phyloP scores from a whole-genome alignment of 2,113 vertebrate species.

The Scomber scombrus region DNA sequence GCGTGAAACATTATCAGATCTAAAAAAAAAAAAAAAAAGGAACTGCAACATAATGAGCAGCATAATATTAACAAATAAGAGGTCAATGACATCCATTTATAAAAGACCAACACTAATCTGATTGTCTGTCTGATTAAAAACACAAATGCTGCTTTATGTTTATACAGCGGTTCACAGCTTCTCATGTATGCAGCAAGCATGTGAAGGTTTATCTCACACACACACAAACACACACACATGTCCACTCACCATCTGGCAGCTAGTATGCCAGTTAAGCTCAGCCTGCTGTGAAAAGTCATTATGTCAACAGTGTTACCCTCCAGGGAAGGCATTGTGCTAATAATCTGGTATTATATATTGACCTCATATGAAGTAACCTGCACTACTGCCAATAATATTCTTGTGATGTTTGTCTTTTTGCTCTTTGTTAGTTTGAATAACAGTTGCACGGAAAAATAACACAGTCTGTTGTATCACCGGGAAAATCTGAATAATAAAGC shows the following conservation, averaged over 20 bases:
- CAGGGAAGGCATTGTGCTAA: constrained; percentile 9
- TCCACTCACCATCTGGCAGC: constrained; percentile 40
- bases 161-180: background rate
- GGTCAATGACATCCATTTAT: too few species aligned
- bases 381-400: background rate
- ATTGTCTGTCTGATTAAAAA: background rate
- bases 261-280: constrained; percentile 15
- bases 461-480: background rate
- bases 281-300: constrained; percentile 29
- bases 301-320: constrained; percentile 31
- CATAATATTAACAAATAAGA: too few species aligned
- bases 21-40: too few species aligned
- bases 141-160: background rate
- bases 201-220: constrained; percentile 1
- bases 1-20: too few species aligned
- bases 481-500: constrained; percentile 30
- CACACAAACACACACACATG: background rate
- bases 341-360: constrained; percentile 24
- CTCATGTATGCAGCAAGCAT: background rate
- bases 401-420: background rate
- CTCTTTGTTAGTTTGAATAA: constrained; percentile 3
- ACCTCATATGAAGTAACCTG: constrained; percentile 17
- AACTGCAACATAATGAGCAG: too few species aligned
- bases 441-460: background rate
- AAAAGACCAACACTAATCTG: background rate